These are phyloP conservation scores for Phalloptychus januarius DNA, from an alignment of 2,797 vertebrate genomes.

Conservation along the genomic window DNA sequence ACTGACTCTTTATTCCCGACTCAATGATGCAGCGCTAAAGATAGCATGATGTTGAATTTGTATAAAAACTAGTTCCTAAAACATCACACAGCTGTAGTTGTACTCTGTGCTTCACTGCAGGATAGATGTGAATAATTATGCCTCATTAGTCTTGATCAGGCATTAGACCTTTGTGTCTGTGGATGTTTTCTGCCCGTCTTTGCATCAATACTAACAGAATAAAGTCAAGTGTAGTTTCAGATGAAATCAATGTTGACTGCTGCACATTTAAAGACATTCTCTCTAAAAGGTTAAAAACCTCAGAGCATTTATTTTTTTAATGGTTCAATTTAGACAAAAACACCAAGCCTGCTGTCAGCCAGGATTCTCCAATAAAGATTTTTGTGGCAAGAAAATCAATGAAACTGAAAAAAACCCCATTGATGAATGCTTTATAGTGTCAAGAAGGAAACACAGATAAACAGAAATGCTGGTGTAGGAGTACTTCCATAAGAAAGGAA, in stretches of 20 bases:
- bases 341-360: neutral
- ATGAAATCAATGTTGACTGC: slow-evolving; percentile 27
- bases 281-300: slow-evolving; percentile 14
- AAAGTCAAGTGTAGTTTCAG: slow-evolving; percentile 29
- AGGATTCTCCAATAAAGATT: slow-evolving; percentile 13
- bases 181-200: slow-evolving; percentile 1
- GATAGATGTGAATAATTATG: slow-evolving; percentile 58
- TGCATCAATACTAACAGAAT: slow-evolving; percentile 37
- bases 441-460: neutral
- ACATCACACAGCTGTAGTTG: slow-evolving; percentile 18
- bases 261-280: slow-evolving; percentile 33
- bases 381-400: neutral
- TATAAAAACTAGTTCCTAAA: slow-evolving; percentile 29
- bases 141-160: slow-evolving; percentile 33
- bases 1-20: slow-evolving; percentile 34
- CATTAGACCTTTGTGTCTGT: slow-evolving; percentile 25
- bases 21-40: slow-evolving; percentile 48
- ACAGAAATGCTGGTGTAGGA: neutral
- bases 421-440: neutral
- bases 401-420: neutral
- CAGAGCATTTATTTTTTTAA: slow-evolving; percentile 23
- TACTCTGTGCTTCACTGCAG: slow-evolving; percentile 38
- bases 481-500: neutral
- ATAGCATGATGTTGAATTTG: slow-evolving; percentile 42
- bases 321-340: slow-evolving; percentile 6